Base-by-base conservation (phyloP, 1,140 invertebrate genomes). In the Neotoxoptera formosana region DNA sequence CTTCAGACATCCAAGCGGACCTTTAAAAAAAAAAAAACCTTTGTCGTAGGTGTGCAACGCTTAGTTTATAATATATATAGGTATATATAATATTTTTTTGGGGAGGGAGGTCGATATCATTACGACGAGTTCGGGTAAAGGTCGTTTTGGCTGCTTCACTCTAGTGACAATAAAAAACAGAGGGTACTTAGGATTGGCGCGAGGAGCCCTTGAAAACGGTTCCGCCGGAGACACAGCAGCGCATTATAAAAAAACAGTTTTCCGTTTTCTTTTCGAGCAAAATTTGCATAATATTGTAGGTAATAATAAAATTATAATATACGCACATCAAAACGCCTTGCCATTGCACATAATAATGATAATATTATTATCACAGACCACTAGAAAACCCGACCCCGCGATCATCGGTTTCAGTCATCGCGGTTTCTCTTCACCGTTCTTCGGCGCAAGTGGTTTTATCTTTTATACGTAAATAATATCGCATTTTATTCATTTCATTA, bases 111-210 rank as follows among this genome's bases (percentile, higher is more conserved):
- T 93, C 34, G 91, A 84, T 86, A 93, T 84, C 81, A 41, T 86
- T 84, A 86, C 81, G 76, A 56, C 81, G 34, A 92, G 45, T 84
- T 84, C 47, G 48, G 17, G 51, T 86, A 56, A 86, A 93, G 91
- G 91, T 93, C 91, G 91, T 93, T 93, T 93, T 84, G 90, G 81
- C 91, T 56, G 91, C 81, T 86, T 83, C 91, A 84, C 34, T 84
- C 48, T 51, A 84, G 91, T 93, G 91, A 84, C 91, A n/a, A 93
- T 93, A 93, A 93, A 93, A 93, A 93, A 93, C 91, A 93, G 91
- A 81, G 81, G 91, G 76, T 83, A 93, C 91, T 93, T 93, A 93
- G 20, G 76, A 48, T 34, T 4, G 60, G 41, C 3, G 45, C 86
- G 45, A 67, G 47, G 45, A 56, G 76, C 36, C 81, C 91, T 93